Evolutionary conservation across 2,888 invertebrate species (phyloP), one percentile per base, ranked within the genome.

Genomic region (Amphiduros pacificus): DNA sequence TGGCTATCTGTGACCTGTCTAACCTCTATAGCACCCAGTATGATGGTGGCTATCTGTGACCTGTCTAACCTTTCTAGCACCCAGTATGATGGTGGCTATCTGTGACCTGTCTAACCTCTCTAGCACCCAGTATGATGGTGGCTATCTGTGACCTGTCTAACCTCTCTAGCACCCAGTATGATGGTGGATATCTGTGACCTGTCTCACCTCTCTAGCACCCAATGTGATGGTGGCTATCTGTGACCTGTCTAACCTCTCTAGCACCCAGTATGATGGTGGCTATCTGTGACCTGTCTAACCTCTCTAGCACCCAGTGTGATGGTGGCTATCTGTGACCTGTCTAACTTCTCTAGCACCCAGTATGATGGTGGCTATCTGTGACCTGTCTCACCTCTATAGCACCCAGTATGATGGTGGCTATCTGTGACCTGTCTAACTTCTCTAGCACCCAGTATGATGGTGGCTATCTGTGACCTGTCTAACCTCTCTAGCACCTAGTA

Each of bases 101-200:
- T 99, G 99, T 50, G 97, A 97, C 69, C 96, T 86, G 84, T 99
- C 99, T 6, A 99, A 99, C 98, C 98, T 99, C 85, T 99, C 99
- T n/a, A n/a, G n/a, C n/a, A n/a, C n/a, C n/a, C n/a, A n/a, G n/a
- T n/a, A n/a, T n/a, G n/a, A n/a, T n/a, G n/a, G n/a, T n/a, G n/a
- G n/a, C n/a, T n/a, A n/a, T n/a, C n/a, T n/a, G n/a, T n/a, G n/a
- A n/a, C n/a, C n/a, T n/a, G n/a, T n/a, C n/a, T n/a, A n/a, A n/a
- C n/a, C n/a, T n/a, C n/a, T n/a, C n/a, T 0, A n/a, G n/a, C n/a
- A n/a, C n/a, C n/a, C n/a, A n/a, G n/a, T n/a, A n/a, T n/a, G n/a
- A n/a, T n/a, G n/a, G 98, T 99, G 56, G n/a, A n/a, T n/a, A n/a
- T n/a, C n/a, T n/a, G n/a, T n/a, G n/a, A n/a, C n/a, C n/a, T n/a